Evolutionary conservation across 1,140 invertebrate genomes (phyloP), one percentile per base, ranked within the genome.

Genomic region (Cyclina sinensis): DNA sequence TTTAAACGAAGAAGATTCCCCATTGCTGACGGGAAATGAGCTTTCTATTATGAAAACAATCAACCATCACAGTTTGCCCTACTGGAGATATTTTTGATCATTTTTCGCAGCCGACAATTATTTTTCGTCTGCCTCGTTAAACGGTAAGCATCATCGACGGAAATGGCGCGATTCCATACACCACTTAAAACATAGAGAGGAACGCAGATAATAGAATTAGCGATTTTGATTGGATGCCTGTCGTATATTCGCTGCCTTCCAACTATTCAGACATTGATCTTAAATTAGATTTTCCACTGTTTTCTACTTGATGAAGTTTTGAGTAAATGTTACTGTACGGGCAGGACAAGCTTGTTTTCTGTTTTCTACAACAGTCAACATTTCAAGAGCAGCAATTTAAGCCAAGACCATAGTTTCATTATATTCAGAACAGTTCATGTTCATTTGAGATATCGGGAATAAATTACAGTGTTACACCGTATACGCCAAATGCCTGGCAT

Each of bases 231-330:
- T 87, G 85, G 85, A 80, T 87, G 76, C 62, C 24, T 70, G 3
- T 80, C 85, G 70, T 59, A 70, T 65, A 62, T 68, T 80, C 35
- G 24, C 62, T n/a, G 74, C 85, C 76, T 51, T 16, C 35, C 37
- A 74, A 54, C 35, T 12, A 59, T 80, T 79, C 35, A 54, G 85
- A 87, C 74, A 87, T 68, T 87, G 85, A 87, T 87, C 74, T 87
- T 79, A 87, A 87, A 87, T 87, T 87, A 80, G 85, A 87, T 87
- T 87, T 80, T 48, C 51, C 82, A 70, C 27, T 70, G 65, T 84
- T 84, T 84, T 84, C 82, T 68, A 84, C 82, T 84, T 54, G 30
- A 84, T 37, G 46, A 11, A 39, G 43, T 74, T 84, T 84, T 70
- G 46, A 84, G 82, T 84, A 84, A 84, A 84, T 84, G 82, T 84